Percentiles rank a stretch among this genome's conserved stretches.
Conservation (phyloP, 2,888 invertebrate species). For the Slavum lentiscoides region DNA sequence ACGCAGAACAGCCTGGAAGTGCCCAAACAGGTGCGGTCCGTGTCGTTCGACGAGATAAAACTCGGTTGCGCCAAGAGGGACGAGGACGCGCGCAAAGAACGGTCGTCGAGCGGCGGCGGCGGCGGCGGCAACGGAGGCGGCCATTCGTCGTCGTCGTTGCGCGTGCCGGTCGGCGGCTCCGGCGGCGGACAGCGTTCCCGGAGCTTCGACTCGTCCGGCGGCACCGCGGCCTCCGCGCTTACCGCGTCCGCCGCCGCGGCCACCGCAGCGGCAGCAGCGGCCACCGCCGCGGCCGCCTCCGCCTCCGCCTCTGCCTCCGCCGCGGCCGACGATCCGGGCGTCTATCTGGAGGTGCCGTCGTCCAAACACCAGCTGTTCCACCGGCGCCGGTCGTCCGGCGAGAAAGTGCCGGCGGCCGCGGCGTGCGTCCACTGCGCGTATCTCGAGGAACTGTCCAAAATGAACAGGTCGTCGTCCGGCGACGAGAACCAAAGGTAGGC, state of each 20-base stretch:
- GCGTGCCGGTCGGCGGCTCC: constrained; percentile 64
- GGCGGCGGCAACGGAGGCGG: constrained; percentile 57
- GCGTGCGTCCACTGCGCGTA: constrained; percentile 62
- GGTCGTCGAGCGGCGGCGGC: constrained; percentile 54
- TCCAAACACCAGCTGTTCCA: constrained; percentile 61
- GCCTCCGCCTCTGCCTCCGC: constrained; percentile 19
- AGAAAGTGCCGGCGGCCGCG: constrained; percentile 56
- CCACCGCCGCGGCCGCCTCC: constrained; percentile 25
- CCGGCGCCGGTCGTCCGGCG: constrained; percentile 64
- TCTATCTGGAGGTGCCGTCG: constrained; percentile 64
- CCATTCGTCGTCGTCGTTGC: constrained; percentile 62
- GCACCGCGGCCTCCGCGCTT: constrained; percentile 13
- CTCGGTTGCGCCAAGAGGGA: constrained; percentile 59
- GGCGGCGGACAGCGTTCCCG: constrained; percentile 70
- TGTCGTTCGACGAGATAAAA: constrained; percentile 88
- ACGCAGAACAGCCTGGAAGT: constrained; percentile 88
- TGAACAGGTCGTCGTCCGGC: constrained; percentile 57
- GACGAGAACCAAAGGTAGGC: constrained; percentile 67
- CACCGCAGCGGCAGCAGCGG: not conserved
- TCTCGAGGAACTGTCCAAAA: constrained; percentile 70
- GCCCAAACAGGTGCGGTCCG: constrained; percentile 86
- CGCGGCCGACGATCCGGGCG: constrained; percentile 65
- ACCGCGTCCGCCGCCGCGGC: constrained; percentile 2
- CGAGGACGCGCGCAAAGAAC: constrained; percentile 48
- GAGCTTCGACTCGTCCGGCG: constrained; percentile 77